Evolutionary conservation across 2,113 vertebrate genomes (phyloP), one percentile per base, ranked within the genome.

Genomic region (Triplophysa tibetana): DNA sequence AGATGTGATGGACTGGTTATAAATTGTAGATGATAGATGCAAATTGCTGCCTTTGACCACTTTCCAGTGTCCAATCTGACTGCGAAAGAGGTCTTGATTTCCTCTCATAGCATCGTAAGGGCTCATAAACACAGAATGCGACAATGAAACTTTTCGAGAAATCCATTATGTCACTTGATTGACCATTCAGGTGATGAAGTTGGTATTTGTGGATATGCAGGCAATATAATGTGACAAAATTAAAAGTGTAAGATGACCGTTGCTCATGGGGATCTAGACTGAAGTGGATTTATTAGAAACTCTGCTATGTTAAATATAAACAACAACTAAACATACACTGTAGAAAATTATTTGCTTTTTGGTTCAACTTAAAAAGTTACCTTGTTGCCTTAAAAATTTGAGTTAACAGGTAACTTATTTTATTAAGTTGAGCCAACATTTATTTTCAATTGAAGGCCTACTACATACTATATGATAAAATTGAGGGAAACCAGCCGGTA

Each of bases 31-130:
- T 82, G 88, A 88, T 86, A 82, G 85, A 86, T 81, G 83, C 82
- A 89, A 89, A 89, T 89, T 88, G 85, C 85, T 83, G 82, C 83
- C 81, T 86, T 87, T 87, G 86, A 88, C 84, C 78, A 82, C 87
- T 84, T 84, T 87, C 87, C 83, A 79, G 70, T 75, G 82, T 84
- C 73, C 79, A 76, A 81, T 85, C 75, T 83, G 81, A 82, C 83
- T 85, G 70, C 26, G 66, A 77, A 67, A 80, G 81, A 87, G 83
- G 79, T 83, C 86, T 85, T 83, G 86, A 87, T 83, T 85, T 86
- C 75, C 69, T 63, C 78, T 80, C 73, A 54, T 67, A 77, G 64
- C 68, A 63, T 78, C 21, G 17, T 67, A 78, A 70, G 33, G 50
- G 56, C 78, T 81, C 82, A 82, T 78, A 75, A 73, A 38, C 69